phyloP scores from a whole-genome alignment of 2,113 vertebrate genomes.

The Phyllostomus discolor region DNA sequence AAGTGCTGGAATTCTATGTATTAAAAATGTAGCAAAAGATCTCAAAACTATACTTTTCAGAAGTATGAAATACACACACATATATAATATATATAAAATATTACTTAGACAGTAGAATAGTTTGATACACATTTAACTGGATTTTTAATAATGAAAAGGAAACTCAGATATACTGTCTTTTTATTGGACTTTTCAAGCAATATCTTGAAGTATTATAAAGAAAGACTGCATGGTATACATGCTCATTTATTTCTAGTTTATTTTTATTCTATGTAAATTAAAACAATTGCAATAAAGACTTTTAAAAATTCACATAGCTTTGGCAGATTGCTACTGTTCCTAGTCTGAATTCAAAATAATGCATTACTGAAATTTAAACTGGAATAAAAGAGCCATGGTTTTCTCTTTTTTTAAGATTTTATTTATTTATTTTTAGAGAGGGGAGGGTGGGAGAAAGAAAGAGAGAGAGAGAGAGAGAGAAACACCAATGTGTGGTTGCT shows the following conservation, averaged over 20 bases:
- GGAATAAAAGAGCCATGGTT: neutral
- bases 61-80: neutral
- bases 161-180: neutral
- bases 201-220: neutral
- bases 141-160: neutral
- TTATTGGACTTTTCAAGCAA: neutral
- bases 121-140: neutral
- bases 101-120: neutral
- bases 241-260: neutral
- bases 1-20: neutral
- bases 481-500: too few relatives aligned
- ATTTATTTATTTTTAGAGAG: too few relatives aligned
- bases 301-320: neutral
- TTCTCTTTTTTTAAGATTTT: too few relatives aligned
- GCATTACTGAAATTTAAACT: neutral
- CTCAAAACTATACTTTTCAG: neutral
- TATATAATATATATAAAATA: neutral
- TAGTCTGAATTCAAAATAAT: slow-evolving; percentile 10
- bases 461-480: too few relatives aligned
- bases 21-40: neutral
- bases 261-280: neutral
- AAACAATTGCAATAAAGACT: neutral
- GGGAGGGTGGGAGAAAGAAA: too few relatives aligned
- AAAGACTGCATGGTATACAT: neutral
- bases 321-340: neutral